Evolutionary conservation across 2,113 vertebrate genomes (phyloP).

Genomic region (Carassius carassius): DNA sequence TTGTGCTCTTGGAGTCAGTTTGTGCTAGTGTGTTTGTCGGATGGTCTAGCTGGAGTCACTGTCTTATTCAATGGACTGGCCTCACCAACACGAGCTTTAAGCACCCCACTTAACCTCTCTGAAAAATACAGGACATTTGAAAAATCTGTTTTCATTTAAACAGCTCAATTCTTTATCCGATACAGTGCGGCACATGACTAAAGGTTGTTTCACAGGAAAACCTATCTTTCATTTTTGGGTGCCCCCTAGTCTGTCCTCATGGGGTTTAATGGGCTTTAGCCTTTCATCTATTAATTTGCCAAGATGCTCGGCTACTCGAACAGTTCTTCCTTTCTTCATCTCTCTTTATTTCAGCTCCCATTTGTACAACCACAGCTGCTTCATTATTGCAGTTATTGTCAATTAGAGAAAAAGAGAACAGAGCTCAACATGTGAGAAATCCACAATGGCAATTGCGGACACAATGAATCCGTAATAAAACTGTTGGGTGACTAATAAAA

Average conservation of each 20-base stretch:
- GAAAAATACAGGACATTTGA: conserved; percentile 58
- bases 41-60: conserved; percentile 34
- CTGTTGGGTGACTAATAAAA: conserved; percentile 66
- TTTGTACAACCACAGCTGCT: conserved; percentile 3
- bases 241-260: conserved; percentile 39
- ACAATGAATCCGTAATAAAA: conserved; percentile 63
- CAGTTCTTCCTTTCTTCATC: background rate
- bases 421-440: conserved; percentile 9
- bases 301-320: background rate
- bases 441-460: conserved; percentile 55
- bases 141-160: conserved; percentile 49
- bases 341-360: background rate
- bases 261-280: conserved; percentile 49
- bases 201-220: conserved; percentile 46
- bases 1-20: conserved; percentile 32
- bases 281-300: conserved; percentile 38
- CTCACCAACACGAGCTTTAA: conserved; percentile 62
- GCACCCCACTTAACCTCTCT: conserved; percentile 63
- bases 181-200: background rate
- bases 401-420: conserved; percentile 6
- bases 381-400: conserved; percentile 8
- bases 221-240: conserved; percentile 33
- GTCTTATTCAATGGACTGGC: conserved; percentile 53
- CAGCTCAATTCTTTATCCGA: conserved; percentile 46
- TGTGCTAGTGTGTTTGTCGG: conserved; percentile 48